Percentiles rank a stretch among this genome's conserved stretches.
Conservation (phyloP, 2,888 invertebrate genomes). For the Prostheceraeus crozeri region DNA sequence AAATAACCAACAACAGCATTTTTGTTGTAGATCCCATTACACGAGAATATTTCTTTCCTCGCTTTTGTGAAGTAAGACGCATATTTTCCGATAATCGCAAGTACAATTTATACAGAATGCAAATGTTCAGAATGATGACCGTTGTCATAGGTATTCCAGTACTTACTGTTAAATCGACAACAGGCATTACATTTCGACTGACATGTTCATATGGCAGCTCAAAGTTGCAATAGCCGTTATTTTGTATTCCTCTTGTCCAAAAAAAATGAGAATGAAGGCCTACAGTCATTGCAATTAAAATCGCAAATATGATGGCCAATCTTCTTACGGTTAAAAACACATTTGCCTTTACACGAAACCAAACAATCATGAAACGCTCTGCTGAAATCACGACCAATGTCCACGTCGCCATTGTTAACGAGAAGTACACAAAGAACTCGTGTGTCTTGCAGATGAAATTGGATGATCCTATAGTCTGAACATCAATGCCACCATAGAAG, state of each 20-base stretch:
- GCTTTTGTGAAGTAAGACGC: background rate
- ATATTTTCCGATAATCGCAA: background rate
- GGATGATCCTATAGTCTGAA: slow-evolving; percentile 13
- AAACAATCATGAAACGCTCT: too few species aligned
- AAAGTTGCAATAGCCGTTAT: too few species aligned
- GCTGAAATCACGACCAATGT: slow-evolving; percentile 23
- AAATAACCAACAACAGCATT: slow-evolving; percentile 11
- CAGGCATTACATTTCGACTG: background rate
- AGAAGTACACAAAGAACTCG: slow-evolving; percentile 26
- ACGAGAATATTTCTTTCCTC: too few species aligned
- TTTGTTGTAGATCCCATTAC: background rate
- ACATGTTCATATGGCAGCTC: background rate
- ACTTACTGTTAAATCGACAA: background rate
- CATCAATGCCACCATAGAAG: slow-evolving; percentile 2
- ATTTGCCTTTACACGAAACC: background rate
- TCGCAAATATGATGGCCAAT: background rate
- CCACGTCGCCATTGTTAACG: slow-evolving; percentile 15
- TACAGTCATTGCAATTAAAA: background rate
- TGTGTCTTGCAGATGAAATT: slow-evolving; percentile 20
- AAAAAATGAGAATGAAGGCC: slow-evolving; percentile 21
- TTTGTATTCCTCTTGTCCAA: background rate
- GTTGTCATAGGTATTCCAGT: background rate
- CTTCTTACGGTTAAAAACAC: background rate
- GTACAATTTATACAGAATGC: too few species aligned
- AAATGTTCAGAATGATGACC: background rate